phyloP scores from a whole-genome alignment of 1,140 invertebrate genomes.

The Aphelenchoides fujianensis region DNA sequence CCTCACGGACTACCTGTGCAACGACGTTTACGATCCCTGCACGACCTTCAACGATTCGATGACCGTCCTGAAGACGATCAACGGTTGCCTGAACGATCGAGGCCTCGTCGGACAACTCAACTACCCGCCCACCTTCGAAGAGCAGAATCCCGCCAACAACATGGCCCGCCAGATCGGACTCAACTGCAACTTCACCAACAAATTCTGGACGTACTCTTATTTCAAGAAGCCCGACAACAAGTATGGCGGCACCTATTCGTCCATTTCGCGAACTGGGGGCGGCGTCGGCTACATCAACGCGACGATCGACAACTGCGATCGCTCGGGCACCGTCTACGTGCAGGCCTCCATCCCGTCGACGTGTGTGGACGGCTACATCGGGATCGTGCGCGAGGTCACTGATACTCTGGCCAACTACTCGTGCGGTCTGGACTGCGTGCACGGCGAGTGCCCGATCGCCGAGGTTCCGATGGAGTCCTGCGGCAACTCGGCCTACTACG shows the following conservation, averaged over 20 bases:
- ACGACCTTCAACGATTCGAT: background rate
- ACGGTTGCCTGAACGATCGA: background rate
- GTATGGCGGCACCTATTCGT: conserved; percentile 1
- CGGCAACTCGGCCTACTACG: conserved; percentile 2
- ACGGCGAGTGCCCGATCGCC: background rate
- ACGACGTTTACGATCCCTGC: background rate
- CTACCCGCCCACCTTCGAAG: background rate
- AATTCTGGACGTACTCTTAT: background rate
- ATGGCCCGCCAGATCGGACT: background rate
- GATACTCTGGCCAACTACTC: background rate
- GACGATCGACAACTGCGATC: conserved; percentile 7
- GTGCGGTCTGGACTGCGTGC: background rate
- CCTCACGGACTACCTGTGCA: background rate
- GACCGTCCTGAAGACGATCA: background rate
- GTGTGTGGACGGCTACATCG: conserved; percentile 4
- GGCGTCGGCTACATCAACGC: conserved; percentile 5
- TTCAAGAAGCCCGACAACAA: background rate
- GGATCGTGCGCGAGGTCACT: background rate
- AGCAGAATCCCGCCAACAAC: background rate
- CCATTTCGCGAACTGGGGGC: background rate
- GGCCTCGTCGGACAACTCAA: background rate
- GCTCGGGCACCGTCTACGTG: background rate
- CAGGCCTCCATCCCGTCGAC: background rate
- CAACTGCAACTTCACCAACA: background rate
- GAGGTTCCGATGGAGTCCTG: background rate